A percentile compares a stretch with the other conserved stretches of the same genome.
Evolutionary conservation across 2,888 invertebrate species (phyloP).

Genomic region (Drosophila koepferae): DNA sequence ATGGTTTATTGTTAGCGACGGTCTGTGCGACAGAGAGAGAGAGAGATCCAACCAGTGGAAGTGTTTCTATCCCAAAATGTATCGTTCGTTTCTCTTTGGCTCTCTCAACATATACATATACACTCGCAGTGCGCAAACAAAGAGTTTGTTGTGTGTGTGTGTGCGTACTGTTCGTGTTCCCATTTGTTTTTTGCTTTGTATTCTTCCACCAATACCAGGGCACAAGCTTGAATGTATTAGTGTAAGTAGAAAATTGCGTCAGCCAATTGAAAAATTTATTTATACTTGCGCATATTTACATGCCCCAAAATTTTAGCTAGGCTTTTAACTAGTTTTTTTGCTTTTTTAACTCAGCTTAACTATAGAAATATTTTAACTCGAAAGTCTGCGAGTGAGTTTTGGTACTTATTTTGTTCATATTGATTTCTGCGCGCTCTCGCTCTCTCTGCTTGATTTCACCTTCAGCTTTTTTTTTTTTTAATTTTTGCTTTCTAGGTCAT

Average conservation of each 20-base stretch:
- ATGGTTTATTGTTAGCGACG: constrained; percentile 22
- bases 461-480: constrained; percentile 59
- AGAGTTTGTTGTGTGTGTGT: constrained; percentile 60
- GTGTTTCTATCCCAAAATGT: constrained; percentile 48
- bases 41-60: constrained; percentile 29
- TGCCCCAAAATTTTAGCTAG: constrained; percentile 22
- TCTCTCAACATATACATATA: constrained; percentile 22
- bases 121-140: constrained; percentile 59
- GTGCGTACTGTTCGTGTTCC: constrained; percentile 70
- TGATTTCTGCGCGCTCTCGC: constrained; percentile 18
- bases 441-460: constrained; percentile 62
- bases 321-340: constrained; percentile 42
- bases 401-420: constrained; percentile 16
- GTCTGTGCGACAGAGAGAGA: too few relatives aligned
- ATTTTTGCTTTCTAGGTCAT: constrained; percentile 73
- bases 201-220: constrained; percentile 54
- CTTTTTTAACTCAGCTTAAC: not conserved
- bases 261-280: constrained; percentile 75
- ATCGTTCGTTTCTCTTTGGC: constrained; percentile 16
- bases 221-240: constrained; percentile 30
- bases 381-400: constrained; percentile 39
- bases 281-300: constrained; percentile 42
- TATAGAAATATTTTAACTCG: constrained; percentile 3
- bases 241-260: constrained; percentile 76
- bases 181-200: constrained; percentile 66